A percentile compares a stretch with the other conserved stretches of the same genome.
Conservation (phyloP, 2,888 invertebrate species). For the Hyppa rectilinea region DNA sequence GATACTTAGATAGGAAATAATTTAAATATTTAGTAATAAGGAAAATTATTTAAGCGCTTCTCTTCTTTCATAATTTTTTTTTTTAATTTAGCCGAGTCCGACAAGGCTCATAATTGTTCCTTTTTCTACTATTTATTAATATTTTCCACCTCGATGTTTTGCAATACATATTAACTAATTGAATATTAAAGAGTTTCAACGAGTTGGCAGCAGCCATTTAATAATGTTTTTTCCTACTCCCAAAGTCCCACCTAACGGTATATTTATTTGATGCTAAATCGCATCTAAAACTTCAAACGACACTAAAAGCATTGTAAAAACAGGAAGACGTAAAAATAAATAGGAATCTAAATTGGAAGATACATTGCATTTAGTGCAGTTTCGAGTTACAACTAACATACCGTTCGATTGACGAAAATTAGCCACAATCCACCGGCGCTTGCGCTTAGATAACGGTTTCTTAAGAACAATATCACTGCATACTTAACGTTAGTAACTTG, state of each 20-base stretch:
- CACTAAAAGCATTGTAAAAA: conserved; percentile 41
- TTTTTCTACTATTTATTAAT: too few relatives aligned
- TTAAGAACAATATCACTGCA: conserved; percentile 44
- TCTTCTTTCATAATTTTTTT: too few relatives aligned
- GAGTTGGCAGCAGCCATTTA: not conserved
- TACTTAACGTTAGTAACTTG: conserved; percentile 53
- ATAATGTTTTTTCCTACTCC: not conserved
- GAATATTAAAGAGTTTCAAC: not conserved
- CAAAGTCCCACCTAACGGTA: not conserved
- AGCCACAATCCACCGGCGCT: conserved; percentile 42
- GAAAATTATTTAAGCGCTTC: too few relatives aligned
- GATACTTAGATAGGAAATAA: too few relatives aligned
- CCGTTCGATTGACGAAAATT: conserved; percentile 65
- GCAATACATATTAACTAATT: too few relatives aligned
- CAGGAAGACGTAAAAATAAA: conserved; percentile 70
- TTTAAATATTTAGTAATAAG: too few relatives aligned
- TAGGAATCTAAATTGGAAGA: conserved; percentile 66
- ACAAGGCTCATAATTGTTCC: too few relatives aligned
- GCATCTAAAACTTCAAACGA: conserved; percentile 41
- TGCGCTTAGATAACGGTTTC: conserved; percentile 43
- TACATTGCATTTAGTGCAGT: conserved; percentile 66
- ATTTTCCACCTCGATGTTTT: too few relatives aligned
- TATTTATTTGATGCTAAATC: conserved; percentile 28
- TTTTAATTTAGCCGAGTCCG: too few relatives aligned
- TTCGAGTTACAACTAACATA: conserved; percentile 71